phyloP scores from a whole-genome alignment of 2,113 vertebrate genomes.

The Brachyhypopomus occidentalis region DNA sequence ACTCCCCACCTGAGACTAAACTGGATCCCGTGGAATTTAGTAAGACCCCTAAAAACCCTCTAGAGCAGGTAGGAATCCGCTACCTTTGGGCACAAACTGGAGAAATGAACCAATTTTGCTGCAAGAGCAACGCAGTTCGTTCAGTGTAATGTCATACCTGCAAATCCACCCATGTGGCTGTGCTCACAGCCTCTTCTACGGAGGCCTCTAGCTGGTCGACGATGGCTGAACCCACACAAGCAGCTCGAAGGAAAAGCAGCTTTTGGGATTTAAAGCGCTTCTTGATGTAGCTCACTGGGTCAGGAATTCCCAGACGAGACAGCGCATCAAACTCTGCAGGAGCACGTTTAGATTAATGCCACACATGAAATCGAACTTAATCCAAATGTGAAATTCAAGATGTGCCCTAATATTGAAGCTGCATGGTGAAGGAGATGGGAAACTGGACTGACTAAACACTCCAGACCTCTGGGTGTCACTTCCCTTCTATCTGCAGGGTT shows the following conservation, averaged over 20 bases:
- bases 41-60: too few species aligned
- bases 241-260: constrained; percentile 84
- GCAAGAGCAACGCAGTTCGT: not conserved
- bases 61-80: too few species aligned
- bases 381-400: too few species aligned
- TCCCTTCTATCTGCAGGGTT: too few species aligned
- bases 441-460: too few species aligned
- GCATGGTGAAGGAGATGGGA: too few species aligned
- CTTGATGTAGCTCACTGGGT: constrained; percentile 86
- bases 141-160: constrained; percentile 72
- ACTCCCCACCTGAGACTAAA: too few species aligned
- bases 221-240: constrained; percentile 85
- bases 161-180: constrained; percentile 87
- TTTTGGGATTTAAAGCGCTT: constrained; percentile 86
- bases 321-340: constrained; percentile 89
- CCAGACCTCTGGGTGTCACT: too few species aligned
- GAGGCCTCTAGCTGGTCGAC: constrained; percentile 95
- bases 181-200: constrained; percentile 90
- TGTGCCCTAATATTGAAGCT: too few species aligned
- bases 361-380: too few species aligned
- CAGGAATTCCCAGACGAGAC: constrained; percentile 89
- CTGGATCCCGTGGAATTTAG: too few species aligned
- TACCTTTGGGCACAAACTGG: not conserved
- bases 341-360: not conserved
- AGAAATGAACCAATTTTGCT: not conserved